Conservation (phyloP, 2,113 vertebrate species). For the Entelurus aequoreus region DNA sequence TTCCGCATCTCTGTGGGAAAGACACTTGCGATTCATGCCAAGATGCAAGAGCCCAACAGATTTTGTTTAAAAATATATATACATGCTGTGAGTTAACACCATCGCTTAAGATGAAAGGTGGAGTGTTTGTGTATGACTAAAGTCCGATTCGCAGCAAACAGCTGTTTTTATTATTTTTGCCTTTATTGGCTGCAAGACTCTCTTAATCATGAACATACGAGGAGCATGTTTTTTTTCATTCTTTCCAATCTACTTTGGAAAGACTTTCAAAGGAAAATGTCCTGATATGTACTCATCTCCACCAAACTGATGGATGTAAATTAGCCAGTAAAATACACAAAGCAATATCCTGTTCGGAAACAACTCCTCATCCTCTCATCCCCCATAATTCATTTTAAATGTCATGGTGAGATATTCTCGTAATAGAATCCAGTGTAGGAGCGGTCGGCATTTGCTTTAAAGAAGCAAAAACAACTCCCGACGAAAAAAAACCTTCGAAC, state of each 20-base stretch:
- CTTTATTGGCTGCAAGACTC: constrained; percentile 7
- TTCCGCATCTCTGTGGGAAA: too few relatives aligned
- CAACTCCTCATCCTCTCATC: constrained; percentile 9
- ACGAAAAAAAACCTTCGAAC: constrained; percentile 20
- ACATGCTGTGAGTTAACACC: neutral
- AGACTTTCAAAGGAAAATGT: constrained; percentile 24
- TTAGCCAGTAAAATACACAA: constrained; percentile 16
- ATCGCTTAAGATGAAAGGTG: neutral
- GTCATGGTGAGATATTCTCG: constrained; percentile 15
- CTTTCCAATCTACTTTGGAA: constrained; percentile 23
- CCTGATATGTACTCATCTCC: constrained; percentile 19
- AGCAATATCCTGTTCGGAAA: constrained; percentile 30
- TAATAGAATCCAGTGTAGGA: constrained; percentile 24
- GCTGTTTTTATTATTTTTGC: constrained; percentile 22
- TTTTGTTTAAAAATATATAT: neutral
- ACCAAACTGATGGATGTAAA: constrained; percentile 9
- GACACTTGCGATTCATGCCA: neutral
- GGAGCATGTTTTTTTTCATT: constrained; percentile 5
- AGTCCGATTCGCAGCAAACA: neutral
- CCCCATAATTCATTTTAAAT: constrained; percentile 27
- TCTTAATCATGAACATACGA: constrained; percentile 32
- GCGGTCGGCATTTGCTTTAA: constrained; percentile 19
- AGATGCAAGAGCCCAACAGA: neutral
- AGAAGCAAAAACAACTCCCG: constrained; percentile 27
- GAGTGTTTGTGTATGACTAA: neutral